Evolutionary conservation across 1,140 invertebrate species (phyloP).

Genomic region (Vanessa tameamea): DNA sequence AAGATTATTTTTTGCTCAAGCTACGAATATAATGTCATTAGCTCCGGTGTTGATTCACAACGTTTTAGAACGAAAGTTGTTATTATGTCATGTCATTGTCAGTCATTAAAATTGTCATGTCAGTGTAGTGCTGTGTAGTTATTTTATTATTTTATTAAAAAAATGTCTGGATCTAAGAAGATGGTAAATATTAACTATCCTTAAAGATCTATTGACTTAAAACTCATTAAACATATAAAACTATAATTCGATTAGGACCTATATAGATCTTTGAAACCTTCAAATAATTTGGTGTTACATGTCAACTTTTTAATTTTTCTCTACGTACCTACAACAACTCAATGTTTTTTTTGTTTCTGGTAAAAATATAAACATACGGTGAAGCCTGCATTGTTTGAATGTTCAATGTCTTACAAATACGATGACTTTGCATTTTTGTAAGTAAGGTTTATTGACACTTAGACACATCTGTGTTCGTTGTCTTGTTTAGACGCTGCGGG

Average conservation of each 20-base stretch:
- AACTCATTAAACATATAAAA: background rate
- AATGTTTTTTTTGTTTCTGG: background rate
- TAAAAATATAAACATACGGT: background rate
- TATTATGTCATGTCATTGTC: constrained; percentile 38
- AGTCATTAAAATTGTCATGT: constrained; percentile 57
- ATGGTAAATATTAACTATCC: constrained; percentile 56
- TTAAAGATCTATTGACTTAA: background rate
- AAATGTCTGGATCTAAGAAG: constrained; percentile 73
- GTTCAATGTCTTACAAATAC: background rate
- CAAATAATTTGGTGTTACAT: constrained; percentile 27
- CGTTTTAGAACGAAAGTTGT: constrained; percentile 29
- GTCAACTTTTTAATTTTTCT: constrained; percentile 51
- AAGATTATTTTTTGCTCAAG: no score
- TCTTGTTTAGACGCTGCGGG: constrained; percentile 85
- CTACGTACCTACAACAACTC: constrained; percentile 35
- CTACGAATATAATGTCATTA: background rate
- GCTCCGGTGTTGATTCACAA: background rate
- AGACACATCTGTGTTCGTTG: constrained; percentile 1
- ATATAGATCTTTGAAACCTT: background rate
- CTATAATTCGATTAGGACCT: background rate
- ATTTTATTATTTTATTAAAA: constrained; percentile 61
- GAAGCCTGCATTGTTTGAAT: background rate
- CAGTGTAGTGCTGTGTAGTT: constrained; percentile 63
- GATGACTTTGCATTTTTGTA: constrained; percentile 43
- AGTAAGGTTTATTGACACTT: constrained; percentile 29